Evolutionary conservation across 2,113 vertebrate species (phyloP).

Genomic region (Chaetodon trifascialis): DNA sequence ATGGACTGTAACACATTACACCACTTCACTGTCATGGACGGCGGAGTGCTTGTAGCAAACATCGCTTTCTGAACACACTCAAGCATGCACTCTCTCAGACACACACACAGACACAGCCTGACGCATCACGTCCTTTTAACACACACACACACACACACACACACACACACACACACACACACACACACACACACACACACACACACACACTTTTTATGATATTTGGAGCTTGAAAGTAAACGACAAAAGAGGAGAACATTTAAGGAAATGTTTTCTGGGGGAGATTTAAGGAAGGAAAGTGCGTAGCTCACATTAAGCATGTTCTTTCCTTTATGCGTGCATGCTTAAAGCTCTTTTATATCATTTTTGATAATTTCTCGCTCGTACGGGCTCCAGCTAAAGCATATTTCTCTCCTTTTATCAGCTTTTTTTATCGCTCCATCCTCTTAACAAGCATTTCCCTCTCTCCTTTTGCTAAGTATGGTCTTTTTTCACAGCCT

Average conservation of each 20-base stretch:
- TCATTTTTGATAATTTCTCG: conserved; percentile 73
- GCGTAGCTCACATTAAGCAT: conserved; percentile 51
- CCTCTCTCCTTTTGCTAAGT: conserved; percentile 62
- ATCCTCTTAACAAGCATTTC: conserved; percentile 72
- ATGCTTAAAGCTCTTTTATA: conserved; percentile 65
- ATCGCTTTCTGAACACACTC: conserved; percentile 59
- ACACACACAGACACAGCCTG: conserved; percentile 7
- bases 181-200: conserved; percentile 39
- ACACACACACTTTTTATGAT: conserved; percentile 48
- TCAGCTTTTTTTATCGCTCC: conserved; percentile 65
- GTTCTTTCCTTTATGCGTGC: conserved; percentile 56
- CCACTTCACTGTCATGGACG: conserved; percentile 60
- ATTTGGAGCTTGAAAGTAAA: conserved; percentile 59
- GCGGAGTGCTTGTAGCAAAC: conserved; percentile 67
- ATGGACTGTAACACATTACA: conserved; percentile 63
- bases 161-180: conserved; percentile 18
- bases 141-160: conserved; percentile 19
- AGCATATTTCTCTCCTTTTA: conserved; percentile 69
- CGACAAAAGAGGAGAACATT: conserved; percentile 46
- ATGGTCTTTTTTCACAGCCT: conserved; percentile 47
- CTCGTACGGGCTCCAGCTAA: conserved; percentile 57
- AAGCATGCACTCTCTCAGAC: conserved; percentile 27
- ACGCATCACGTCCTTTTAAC: conserved; percentile 48
- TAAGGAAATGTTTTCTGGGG: conserved; percentile 34
- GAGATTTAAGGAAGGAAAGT: conserved; percentile 47